Conservation (phyloP, 2,113 vertebrate genomes). For the Pterophyllum scalare region DNA sequence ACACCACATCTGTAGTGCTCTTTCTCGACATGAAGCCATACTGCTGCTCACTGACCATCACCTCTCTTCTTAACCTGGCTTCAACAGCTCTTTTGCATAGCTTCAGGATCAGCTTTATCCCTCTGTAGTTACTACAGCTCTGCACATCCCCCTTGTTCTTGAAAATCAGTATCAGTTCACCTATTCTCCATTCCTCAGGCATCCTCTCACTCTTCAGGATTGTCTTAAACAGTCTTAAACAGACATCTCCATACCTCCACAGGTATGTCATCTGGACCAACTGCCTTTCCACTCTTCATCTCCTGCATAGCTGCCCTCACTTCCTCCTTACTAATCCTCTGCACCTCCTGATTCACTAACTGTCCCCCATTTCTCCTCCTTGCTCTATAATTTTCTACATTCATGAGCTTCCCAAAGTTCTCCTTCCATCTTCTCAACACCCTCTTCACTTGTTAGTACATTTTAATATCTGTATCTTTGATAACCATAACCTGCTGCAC, state of each 20-base stretch:
- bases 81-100: background rate
- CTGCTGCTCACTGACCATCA: background rate
- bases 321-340: background rate
- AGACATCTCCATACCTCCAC: background rate
- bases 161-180: background rate
- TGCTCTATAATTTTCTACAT: background rate
- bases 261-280: too few species aligned
- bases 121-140: background rate
- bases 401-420: background rate
- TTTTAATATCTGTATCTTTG: background rate
- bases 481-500: background rate
- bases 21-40: background rate
- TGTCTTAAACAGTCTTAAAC: background rate
- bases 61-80: background rate
- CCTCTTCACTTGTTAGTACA: background rate
- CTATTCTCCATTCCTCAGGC: background rate
- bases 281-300: background rate
- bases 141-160: background rate
- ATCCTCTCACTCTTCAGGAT: background rate
- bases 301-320: background rate
- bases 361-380: background rate
- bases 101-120: background rate
- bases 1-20: background rate
- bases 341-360: background rate
- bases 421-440: background rate